Percentiles rank a stretch among this genome's conserved stretches.
These are phyloP conservation scores for Cyphomyrus plagiostoma DNA, from an alignment of 2,113 vertebrate genomes.

Conservation along the genomic window DNA sequence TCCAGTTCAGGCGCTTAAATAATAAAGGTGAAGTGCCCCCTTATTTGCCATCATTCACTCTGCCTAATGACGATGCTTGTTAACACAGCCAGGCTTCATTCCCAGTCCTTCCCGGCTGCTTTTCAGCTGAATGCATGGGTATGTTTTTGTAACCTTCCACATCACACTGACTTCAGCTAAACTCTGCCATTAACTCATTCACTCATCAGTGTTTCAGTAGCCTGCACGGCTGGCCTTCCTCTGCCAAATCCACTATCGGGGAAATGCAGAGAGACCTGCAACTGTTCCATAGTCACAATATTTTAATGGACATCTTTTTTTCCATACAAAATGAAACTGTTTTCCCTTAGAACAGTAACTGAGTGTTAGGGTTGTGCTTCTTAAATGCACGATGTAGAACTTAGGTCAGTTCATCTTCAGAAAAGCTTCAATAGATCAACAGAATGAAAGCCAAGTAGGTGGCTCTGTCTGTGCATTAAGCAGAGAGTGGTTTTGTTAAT, in stretches of 20 bases:
- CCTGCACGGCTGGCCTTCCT: background rate
- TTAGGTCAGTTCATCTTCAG: background rate
- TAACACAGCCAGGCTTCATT: background rate
- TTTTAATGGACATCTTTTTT: background rate
- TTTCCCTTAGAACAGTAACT: background rate
- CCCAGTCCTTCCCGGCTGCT: background rate
- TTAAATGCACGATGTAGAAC: constrained; percentile 22
- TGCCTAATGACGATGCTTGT: background rate
- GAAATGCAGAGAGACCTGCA: background rate
- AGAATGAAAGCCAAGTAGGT: background rate
- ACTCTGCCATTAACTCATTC: background rate
- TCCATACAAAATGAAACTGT: background rate
- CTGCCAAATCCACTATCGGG: background rate
- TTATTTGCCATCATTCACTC: background rate
- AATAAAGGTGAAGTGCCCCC: background rate
- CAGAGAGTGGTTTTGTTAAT: background rate
- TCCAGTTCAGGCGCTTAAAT: background rate
- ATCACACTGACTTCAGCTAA: background rate
- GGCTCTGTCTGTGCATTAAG: background rate
- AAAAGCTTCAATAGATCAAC: background rate
- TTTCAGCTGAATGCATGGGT: background rate
- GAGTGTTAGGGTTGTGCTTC: constrained; percentile 11
- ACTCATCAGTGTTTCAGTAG: background rate
- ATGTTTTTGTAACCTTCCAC: background rate
- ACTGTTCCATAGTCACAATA: background rate